Evolutionary conservation across 2,797 vertebrate genomes (phyloP).

Genomic region (Leucoraja ocellata): DNA sequence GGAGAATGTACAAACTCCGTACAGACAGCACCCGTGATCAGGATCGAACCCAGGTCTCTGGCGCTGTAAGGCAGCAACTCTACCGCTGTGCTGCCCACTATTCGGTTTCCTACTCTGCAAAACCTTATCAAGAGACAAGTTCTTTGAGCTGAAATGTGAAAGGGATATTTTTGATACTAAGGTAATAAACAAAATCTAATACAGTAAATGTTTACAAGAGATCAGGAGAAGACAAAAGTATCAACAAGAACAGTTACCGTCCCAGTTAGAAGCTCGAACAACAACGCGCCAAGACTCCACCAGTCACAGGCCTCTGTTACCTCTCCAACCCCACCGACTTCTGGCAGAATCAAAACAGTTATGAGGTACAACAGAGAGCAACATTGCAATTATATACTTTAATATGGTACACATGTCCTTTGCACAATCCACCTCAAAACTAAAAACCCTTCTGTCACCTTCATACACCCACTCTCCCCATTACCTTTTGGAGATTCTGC

Average conservation of each 20-base stretch:
- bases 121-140: no score
- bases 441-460: neutral
- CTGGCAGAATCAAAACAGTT: constrained; percentile 54
- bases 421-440: neutral
- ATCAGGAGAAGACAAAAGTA: neutral
- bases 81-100: no score
- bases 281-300: constrained; percentile 90
- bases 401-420: neutral
- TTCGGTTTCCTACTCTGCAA: no score
- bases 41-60: no score
- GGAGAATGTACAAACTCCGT: no score
- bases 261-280: constrained; percentile 89
- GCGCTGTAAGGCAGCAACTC: no score
- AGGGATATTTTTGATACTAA: no score
- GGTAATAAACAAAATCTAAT: neutral
- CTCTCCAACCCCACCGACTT: constrained; percentile 79
- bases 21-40: no score
- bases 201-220: neutral
- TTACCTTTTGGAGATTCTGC: neutral
- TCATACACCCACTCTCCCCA: no score
- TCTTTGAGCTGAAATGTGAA: no score
- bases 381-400: neutral
- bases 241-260: constrained; percentile 62
- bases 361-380: no score
- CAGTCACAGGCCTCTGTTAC: constrained; percentile 87